Evolutionary conservation across 2,113 vertebrate species (phyloP), one percentile per base, ranked within the genome.

Genomic region (Sphyrna mokarran): DNA sequence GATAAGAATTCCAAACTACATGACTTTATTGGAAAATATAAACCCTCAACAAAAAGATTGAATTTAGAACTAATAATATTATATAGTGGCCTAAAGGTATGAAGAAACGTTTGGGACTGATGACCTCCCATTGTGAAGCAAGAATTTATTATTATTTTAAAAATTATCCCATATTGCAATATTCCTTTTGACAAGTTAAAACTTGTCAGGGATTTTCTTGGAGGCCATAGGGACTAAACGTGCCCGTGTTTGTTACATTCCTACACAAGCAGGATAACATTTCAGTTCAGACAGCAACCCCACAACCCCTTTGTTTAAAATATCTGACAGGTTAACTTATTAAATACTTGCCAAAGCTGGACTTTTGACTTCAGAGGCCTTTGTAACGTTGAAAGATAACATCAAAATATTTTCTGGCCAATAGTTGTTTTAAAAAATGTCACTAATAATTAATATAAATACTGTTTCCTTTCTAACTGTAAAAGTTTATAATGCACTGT

Each of bases 301-400:
- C 68, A 95, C 40, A 72, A 48, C 37, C 11, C 54, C 37, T 48
- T 48, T 95, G 63, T 69, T 95, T 94, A 40, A 72, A 95, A 72
- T 95, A 69, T 72, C 93, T 95, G 66, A 95, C 37, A 95, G 93
- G 33, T 72, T 22, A 48, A 26, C 70, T 91, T 63, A 58, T n/a
- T 91, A 91, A 66, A n/a, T 66, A 91, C 13, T 20, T 66, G 58
- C 89, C n/a, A 40, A 63, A 89, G 33, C 26, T 89, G 48, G 86
- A 89, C 86, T 40, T 68, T 72, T 95, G 69, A 95, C 23, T 72
- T 66, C 7, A 66, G 2, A n/a, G 58, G 58, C 68, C 37, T 29
- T 70, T 72, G 43, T 95, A 40, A 95, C 48, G 29, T 48, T 48
- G 43, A 70, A 70, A 40, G 22, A 43, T 48, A 95, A 72, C 13